These are phyloP conservation scores for Lasiurus cinereus DNA, from an alignment of 2,113 vertebrate species.

Conservation along the genomic window DNA sequence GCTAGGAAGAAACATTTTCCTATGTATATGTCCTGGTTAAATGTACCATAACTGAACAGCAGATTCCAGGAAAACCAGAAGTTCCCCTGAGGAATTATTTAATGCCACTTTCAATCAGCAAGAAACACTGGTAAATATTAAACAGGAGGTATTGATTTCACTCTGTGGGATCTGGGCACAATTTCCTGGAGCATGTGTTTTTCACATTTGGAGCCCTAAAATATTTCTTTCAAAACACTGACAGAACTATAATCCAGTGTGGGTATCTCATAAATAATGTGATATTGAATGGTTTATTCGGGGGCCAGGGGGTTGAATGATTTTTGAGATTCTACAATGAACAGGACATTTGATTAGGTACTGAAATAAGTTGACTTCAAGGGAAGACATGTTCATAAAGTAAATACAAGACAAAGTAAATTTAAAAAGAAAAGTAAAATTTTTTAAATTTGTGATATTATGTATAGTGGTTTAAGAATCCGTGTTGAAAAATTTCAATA, in stretches of 20 bases:
- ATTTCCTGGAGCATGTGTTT: slow-evolving; percentile 47
- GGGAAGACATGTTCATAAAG: slow-evolving; percentile 13
- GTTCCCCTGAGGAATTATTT: neutral
- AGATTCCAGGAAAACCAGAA: neutral
- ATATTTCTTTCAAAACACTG: slow-evolving; percentile 44
- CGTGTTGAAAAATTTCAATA: slow-evolving; percentile 26
- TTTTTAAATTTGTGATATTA: slow-evolving; percentile 52
- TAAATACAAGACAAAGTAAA: slow-evolving; percentile 47
- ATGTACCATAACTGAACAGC: neutral
- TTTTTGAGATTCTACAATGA: slow-evolving; percentile 46
- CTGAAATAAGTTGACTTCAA: slow-evolving; percentile 39
- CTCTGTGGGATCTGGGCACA: slow-evolving; percentile 11
- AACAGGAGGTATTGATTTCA: neutral
- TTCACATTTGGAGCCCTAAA: slow-evolving; percentile 26
- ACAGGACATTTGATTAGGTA: slow-evolving; percentile 19
- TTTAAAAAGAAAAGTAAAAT: neutral
- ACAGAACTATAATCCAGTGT: neutral
- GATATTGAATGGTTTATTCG: neutral
- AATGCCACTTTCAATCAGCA: neutral
- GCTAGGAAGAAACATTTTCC: neutral
- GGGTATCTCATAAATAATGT: neutral
- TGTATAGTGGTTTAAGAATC: neutral
- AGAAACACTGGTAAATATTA: neutral
- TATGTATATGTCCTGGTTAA: neutral
- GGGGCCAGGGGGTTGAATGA: neutral